These are phyloP conservation scores for Phataginus tricuspis DNA, from an alignment of 2,797 vertebrate species.

Conservation along the genomic window DNA sequence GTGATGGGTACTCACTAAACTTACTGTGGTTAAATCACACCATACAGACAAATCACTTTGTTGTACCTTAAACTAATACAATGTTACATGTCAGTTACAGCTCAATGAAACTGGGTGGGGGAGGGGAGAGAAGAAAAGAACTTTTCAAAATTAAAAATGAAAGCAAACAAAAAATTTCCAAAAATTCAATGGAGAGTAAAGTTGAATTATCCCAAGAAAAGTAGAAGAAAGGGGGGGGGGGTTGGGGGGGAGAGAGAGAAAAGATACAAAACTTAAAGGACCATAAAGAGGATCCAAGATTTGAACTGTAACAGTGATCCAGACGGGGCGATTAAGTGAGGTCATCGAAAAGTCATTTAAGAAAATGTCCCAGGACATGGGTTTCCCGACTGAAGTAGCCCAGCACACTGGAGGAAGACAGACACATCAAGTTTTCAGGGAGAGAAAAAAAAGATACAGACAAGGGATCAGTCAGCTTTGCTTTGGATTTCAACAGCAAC, in stretches of 20 bases:
- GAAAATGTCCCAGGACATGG: background rate
- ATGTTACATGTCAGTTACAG: background rate
- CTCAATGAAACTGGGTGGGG: background rate
- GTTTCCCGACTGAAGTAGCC: background rate
- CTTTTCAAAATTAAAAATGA: slow-evolving; percentile 23
- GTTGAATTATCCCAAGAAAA: background rate
- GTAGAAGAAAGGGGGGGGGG: too few species aligned
- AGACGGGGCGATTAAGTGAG: background rate
- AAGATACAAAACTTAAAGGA: background rate
- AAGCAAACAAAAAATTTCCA: slow-evolving; percentile 1
- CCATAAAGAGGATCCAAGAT: background rate
- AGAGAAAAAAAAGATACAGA: background rate
- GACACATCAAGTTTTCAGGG: background rate
- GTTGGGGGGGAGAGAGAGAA: background rate
- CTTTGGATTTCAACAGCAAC: background rate
- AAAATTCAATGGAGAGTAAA: background rate
- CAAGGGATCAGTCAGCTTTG: background rate
- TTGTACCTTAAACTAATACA: background rate
- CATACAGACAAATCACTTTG: background rate
- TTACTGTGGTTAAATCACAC: background rate
- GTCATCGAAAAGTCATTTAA: background rate
- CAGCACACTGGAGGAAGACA: background rate
- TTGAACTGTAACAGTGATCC: background rate
- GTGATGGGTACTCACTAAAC: background rate
- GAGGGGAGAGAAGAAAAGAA: background rate